These are phyloP conservation scores for Tachystola acroxantha DNA, from an alignment of 2,888 invertebrate species.

Conservation along the genomic window DNA sequence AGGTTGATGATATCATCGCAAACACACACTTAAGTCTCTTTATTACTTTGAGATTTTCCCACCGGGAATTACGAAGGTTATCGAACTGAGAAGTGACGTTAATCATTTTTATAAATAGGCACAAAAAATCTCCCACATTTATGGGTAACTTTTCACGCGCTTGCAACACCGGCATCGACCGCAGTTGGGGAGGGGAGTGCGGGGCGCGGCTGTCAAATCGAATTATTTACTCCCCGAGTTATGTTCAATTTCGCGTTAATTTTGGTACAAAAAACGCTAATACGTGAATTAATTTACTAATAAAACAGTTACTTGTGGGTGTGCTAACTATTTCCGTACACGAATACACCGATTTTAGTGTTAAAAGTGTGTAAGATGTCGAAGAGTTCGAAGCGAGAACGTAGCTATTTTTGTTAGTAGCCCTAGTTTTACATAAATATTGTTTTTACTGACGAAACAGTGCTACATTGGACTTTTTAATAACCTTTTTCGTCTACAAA, in stretches of 20 bases:
- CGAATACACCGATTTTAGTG: conserved; percentile 19
- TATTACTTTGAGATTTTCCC: too few relatives aligned
- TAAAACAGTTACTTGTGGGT: conserved; percentile 26
- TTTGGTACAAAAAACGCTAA: conserved; percentile 50
- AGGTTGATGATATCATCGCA: too few relatives aligned
- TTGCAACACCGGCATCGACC: conserved; percentile 65
- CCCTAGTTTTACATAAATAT: conserved; percentile 63
- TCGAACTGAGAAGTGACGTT: too few relatives aligned
- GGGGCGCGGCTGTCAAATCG: conserved; percentile 61
- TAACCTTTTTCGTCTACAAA: conserved; percentile 21
- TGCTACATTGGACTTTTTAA: conserved; percentile 38
- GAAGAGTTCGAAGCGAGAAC: conserved; percentile 12
- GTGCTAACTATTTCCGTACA: conserved; percentile 31
- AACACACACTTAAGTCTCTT: too few relatives aligned
- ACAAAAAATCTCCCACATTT: conserved; percentile 23
- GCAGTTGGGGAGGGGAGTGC: conserved; percentile 37
- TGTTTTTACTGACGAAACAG: conserved; percentile 60
- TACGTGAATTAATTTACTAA: conserved; percentile 48
- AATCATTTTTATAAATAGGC: too few relatives aligned
- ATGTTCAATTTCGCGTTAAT: conserved; percentile 47
- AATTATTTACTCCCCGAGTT: conserved; percentile 42
- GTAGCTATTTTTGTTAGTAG: conserved; percentile 67
- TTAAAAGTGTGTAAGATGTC: conserved; percentile 4
- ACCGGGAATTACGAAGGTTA: too few relatives aligned
- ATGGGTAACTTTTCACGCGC: conserved; percentile 23